Base-by-base conservation (phyloP, 2,888 invertebrate species). In the Dinocampus coccinellae region DNA sequence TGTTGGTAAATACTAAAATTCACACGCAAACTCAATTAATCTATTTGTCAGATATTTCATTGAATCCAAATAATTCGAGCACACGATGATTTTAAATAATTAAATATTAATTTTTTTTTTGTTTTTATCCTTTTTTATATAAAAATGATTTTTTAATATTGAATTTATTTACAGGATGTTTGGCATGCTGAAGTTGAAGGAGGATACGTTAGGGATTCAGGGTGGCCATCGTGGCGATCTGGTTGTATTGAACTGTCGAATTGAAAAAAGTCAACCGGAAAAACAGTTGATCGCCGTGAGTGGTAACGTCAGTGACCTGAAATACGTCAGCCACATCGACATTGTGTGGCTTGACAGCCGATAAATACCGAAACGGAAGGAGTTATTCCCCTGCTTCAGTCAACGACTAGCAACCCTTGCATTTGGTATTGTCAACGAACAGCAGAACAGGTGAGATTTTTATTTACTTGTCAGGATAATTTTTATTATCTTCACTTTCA, bases 281-380 rank as follows among this genome's bases (percentile, higher is more conserved):
- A 52, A 61, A 34, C n/a, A 26, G 24, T 29, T 36, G 65, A 62
- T 65, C 33, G 29, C 60, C 29, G 61, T 26, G 29, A 64, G 64
- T 47, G 47, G 55, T 57, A 72, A 55, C 64, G 24, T 47, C 52
- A 73, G 73, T 60, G 71, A 65, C 69, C 67, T 57, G 70, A 57
- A 62, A 47, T 74, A 78, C 71, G 70, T 77, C 76, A 79, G 77
- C 74, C 78, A 80, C 76, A 74, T 77, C 75, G 79, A 77, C 77
- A 77, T 78, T 76, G 83, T 82, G 79, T 80, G 82, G 76, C 80
- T 82, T 80, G 83, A 83, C 80, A 80, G 79, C 79, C 84, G 84
- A 85, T 86, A 86, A 87, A 83, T 85, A 82, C 82, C 83, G 82
- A 82, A 81, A 85, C 85, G 85, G 85, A 85, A 83, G 83, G 82